These are phyloP conservation scores for Ceyx margarethae DNA, from an alignment of 2,113 vertebrate genomes.

Conservation along the genomic window DNA sequence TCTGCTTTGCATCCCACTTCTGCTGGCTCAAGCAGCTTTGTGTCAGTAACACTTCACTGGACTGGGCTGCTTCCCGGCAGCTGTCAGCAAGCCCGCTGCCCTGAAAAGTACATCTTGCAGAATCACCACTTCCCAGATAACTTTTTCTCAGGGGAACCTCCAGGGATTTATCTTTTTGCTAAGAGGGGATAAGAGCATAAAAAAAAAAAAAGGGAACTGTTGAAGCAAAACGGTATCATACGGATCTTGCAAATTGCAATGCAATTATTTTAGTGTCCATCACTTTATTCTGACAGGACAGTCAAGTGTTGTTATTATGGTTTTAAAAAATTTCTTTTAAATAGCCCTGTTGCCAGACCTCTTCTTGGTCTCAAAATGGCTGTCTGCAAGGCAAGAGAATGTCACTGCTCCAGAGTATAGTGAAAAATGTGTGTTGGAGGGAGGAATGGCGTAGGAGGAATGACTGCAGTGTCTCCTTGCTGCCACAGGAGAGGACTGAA, in stretches of 20 bases:
- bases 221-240: background rate
- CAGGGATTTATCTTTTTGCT: background rate
- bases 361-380: background rate
- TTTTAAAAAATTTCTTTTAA: background rate
- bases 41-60: accelerated
- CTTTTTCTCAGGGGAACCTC: background rate
- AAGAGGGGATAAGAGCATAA: background rate
- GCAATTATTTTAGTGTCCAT: background rate
- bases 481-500: background rate
- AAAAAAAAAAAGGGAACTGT: background rate
- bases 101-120: background rate
- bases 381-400: background rate
- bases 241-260: background rate
- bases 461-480: background rate
- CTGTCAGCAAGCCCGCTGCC: background rate
- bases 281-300: background rate
- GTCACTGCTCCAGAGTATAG: background rate
- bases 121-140: background rate
- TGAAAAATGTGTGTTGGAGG: accelerated
- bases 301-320: background rate
- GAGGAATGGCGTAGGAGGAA: background rate
- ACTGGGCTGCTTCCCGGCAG: accelerated
- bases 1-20: accelerated
- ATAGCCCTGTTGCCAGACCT: background rate
- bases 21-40: accelerated